Percentiles rank a stretch among this genome's conserved stretches.
phyloP scores from a whole-genome alignment of 2,888 invertebrate genomes.

The Drosophila longiperda region DNA sequence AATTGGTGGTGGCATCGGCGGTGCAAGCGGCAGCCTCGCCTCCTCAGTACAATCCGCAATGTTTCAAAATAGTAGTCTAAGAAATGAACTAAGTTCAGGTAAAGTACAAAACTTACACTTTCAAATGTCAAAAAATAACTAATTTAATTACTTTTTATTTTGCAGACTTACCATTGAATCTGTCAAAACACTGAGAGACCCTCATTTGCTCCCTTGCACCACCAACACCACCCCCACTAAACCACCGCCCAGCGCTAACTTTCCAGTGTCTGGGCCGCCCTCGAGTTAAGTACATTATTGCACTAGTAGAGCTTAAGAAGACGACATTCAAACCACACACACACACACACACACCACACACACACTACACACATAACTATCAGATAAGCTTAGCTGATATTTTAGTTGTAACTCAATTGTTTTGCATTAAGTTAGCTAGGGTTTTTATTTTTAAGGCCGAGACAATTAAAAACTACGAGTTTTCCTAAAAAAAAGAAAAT shows the following conservation, averaged over 20 bases:
- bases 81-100: constrained; percentile 86
- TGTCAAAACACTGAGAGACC: constrained; percentile 91
- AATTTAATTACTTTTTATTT: constrained; percentile 63
- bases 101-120: constrained; percentile 25
- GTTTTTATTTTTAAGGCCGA: constrained; percentile 57
- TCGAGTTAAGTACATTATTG: constrained; percentile 73
- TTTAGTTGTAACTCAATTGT: constrained; percentile 72
- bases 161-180: constrained; percentile 95
- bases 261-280: constrained; percentile 56
- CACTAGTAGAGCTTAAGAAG: constrained; percentile 70
- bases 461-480: constrained; percentile 43
- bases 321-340: constrained; percentile 65
- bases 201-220: constrained; percentile 27
- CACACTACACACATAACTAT: constrained; percentile 59
- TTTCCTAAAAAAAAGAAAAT: constrained; percentile 35
- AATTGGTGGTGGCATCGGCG: constrained; percentile 19
- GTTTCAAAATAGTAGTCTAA: constrained; percentile 84
- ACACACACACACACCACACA: constrained; percentile 45
- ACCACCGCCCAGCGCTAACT: constrained; percentile 9
- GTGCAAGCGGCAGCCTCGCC: constrained; percentile 47
- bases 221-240: constrained; percentile 1
- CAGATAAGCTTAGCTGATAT: constrained; percentile 67
- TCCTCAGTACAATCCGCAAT: constrained; percentile 75
- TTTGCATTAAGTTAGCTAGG: constrained; percentile 69
- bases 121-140: neutral